phyloP scores from a whole-genome alignment of 1,140 invertebrate genomes.

The Bombus haemorrhoidalis region DNA sequence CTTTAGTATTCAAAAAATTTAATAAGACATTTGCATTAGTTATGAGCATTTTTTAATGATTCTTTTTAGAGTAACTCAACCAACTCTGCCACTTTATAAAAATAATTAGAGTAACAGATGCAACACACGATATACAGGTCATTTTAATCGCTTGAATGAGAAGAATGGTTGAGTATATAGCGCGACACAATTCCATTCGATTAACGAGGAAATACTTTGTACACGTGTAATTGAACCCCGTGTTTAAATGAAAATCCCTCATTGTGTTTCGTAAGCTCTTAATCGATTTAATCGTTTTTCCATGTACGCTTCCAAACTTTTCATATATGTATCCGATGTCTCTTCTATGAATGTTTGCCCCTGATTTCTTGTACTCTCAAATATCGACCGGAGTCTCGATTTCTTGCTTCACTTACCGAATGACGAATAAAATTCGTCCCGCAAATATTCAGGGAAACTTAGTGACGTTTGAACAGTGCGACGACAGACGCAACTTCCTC shows the following conservation, averaged over 20 bases:
- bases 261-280: background rate
- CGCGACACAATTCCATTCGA: background rate
- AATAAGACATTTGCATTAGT: background rate
- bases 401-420: constrained; percentile 38
- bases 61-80: background rate
- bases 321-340: background rate
- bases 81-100: background rate
- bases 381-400: background rate
- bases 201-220: background rate
- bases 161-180: constrained; percentile 12
- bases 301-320: background rate
- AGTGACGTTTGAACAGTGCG: background rate
- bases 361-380: background rate
- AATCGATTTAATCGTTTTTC: background rate
- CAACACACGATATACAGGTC: background rate
- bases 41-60: background rate
- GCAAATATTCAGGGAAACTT: background rate
- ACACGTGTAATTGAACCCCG: background rate
- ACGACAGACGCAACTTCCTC: background rate
- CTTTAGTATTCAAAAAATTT: background rate
- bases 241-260: background rate
- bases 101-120: background rate
- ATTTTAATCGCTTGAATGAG: constrained; percentile 13
- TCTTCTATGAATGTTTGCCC: background rate
- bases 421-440: constrained; percentile 14